These are phyloP conservation scores for Dryobota labecula DNA, from an alignment of 2,888 invertebrate species.

Conservation along the genomic window DNA sequence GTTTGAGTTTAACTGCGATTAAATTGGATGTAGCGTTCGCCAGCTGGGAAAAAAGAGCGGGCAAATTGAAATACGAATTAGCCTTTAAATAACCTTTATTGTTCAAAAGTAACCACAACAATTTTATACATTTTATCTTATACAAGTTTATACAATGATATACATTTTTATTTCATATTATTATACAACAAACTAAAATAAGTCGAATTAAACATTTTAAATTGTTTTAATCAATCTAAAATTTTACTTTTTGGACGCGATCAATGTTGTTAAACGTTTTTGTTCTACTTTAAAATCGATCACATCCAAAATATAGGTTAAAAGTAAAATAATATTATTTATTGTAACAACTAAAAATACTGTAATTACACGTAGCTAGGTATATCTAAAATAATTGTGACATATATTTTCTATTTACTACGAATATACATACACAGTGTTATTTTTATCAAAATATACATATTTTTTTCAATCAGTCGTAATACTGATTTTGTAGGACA, in stretches of 20 bases:
- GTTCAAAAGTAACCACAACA: conserved; percentile 70
- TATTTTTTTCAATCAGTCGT: conserved; percentile 43
- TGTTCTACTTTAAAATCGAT: conserved; percentile 78
- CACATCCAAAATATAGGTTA: conserved; percentile 86
- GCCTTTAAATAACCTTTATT: conserved; percentile 76
- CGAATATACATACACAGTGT: conserved; percentile 36
- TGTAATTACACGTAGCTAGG: conserved; percentile 66
- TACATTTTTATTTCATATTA: conserved; percentile 70
- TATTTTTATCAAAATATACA: conserved; percentile 43
- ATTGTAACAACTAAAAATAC: conserved; percentile 61
- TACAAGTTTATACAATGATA: conserved; percentile 76
- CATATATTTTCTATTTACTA: conserved; percentile 27
- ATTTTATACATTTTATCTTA: conserved; percentile 69
- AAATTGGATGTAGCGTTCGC: too few relatives aligned
- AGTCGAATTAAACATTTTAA: conserved; percentile 60
- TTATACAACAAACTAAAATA: conserved; percentile 51
- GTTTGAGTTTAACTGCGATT: too few relatives aligned
- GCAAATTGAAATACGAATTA: conserved; percentile 2
- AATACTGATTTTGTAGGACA: conserved; percentile 28
- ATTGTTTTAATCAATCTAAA: conserved; percentile 65
- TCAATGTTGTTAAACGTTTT: conserved; percentile 73
- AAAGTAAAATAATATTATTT: conserved; percentile 59
- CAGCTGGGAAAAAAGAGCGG: not conserved
- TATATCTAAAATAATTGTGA: conserved; percentile 60
- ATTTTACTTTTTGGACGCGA: conserved; percentile 82